Evolutionary conservation across 2,113 vertebrate species (phyloP).

Genomic region (Colinus virginianus): DNA sequence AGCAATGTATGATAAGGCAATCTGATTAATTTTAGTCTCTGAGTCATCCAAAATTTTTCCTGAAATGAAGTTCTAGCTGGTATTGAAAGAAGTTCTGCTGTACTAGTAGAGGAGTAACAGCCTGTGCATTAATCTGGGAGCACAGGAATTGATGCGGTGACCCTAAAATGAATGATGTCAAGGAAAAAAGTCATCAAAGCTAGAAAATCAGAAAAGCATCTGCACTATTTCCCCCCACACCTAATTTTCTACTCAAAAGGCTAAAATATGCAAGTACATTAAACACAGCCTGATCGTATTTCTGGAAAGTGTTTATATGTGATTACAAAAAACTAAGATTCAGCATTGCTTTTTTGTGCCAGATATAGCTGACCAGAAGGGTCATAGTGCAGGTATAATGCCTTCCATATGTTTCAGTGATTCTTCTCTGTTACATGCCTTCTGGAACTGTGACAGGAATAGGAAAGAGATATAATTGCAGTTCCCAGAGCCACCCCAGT

Average conservation of each 20-base stretch:
- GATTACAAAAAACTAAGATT: neutral
- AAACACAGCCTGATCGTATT: conserved; percentile 37
- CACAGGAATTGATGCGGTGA: neutral
- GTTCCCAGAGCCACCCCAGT: neutral
- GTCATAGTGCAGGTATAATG: conserved; percentile 10
- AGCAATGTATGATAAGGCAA: neutral
- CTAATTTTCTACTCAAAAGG: conserved; percentile 41
- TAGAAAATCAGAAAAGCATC: conserved; percentile 35
- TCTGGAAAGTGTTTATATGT: conserved; percentile 53
- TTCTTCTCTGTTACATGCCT: neutral
- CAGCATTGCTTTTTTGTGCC: conserved; percentile 27
- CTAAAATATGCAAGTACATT: conserved; percentile 57
- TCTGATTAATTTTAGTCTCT: neutral
- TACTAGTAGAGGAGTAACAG: neutral
- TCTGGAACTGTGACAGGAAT: neutral
- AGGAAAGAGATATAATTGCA: neutral
- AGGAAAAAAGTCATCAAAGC: conserved; percentile 59
- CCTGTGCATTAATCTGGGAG: neutral
- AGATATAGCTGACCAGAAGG: conserved; percentile 16
- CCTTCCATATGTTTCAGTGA: conserved; percentile 35
- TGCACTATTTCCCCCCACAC: conserved; percentile 28
- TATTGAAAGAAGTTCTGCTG: neutral
- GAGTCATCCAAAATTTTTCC: neutral
- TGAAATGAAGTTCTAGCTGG: neutral
- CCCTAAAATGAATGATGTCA: conserved; percentile 16